Conservation (phyloP, 2,888 invertebrate species). For the Ormyrus nitidulus region DNA sequence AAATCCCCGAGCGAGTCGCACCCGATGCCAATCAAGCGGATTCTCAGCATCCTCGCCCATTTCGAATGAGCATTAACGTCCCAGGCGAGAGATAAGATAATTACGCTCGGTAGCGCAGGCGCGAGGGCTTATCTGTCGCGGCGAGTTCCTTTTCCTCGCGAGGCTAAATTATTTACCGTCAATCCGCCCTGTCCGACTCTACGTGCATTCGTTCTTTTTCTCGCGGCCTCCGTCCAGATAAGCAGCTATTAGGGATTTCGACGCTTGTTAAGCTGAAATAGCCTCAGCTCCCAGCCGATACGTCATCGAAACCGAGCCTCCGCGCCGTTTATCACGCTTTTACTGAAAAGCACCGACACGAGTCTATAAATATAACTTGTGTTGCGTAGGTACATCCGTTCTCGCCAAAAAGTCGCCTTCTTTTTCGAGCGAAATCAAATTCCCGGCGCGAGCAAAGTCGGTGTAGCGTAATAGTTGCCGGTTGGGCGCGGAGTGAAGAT, state of each 20-base stretch:
- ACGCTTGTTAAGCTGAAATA: constrained; percentile 25
- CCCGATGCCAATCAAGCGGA: constrained; percentile 56
- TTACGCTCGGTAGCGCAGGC: constrained; percentile 36
- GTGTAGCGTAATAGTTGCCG: neutral
- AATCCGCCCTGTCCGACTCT: constrained; percentile 8
- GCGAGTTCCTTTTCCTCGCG: constrained; percentile 9
- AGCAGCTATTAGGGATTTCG: constrained; percentile 35
- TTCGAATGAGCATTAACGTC: constrained; percentile 55
- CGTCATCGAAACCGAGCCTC: neutral
- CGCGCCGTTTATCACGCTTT: neutral
- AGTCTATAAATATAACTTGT: too few species aligned
- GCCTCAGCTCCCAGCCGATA: too few species aligned
- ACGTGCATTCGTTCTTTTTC: too few species aligned
- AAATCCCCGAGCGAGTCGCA: constrained; percentile 44
- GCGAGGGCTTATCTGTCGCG: constrained; percentile 6
- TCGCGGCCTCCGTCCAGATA: too few species aligned
- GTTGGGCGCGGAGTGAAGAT: neutral
- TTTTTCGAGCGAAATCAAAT: constrained; percentile 11
- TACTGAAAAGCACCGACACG: too few species aligned
- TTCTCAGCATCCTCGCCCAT: constrained; percentile 43
- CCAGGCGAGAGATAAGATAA: constrained; percentile 54
- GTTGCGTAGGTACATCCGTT: too few species aligned
- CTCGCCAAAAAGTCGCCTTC: neutral
- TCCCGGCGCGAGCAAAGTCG: neutral
- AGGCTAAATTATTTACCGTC: constrained; percentile 50